Evolutionary conservation across 1,140 invertebrate genomes (phyloP), one percentile per base, ranked within the genome.

Genomic region (Calephelis virginiensis): DNA sequence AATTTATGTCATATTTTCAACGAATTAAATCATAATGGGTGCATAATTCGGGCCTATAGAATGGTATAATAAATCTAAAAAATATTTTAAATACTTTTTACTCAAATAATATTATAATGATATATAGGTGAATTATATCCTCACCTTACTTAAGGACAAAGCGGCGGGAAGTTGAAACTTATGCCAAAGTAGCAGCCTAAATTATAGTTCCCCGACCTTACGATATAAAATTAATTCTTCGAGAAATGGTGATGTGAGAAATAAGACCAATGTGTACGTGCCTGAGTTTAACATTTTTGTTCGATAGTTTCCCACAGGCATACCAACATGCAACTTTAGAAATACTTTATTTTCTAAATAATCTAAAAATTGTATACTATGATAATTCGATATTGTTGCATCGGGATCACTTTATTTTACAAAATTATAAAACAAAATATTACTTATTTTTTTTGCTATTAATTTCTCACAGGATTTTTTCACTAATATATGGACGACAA

Each of bases 141-240:
- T 53, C 17, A 53, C 50, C 50, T 53, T 14, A 17, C 17, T 17
- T 53, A 53, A 14, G 50, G n/a, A 28, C 49, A 17, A 53, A 53
- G 50, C 17, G 50, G 50, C 50, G 50, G 17, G 50, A 53, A 53
- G 50, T 53, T 53, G 50, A 53, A 53, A 28, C 14, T 53, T 50
- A 50, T 50, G 14, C 49, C 13, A 50, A 50, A 17, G 49, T 50
- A 50, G n/a, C n/a, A n/a, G n/a, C n/a, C 49, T 50, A 14, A 1
- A 6, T 50, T 14, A 50, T 50, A 6, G n/a, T 50, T 50, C 49
- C 49, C 49, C 8, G 49, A 50, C 13, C 8, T 50, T 50, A 50
- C 13, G 49, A 50, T 50, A 50, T 50, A 50, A 17, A 17, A 53
- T 53, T 9, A 50, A 53, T 53, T 17, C 49, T 53, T 53, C 17